phyloP scores from a whole-genome alignment of 1,140 invertebrate genomes.

The Calliopsis andreniformis region DNA sequence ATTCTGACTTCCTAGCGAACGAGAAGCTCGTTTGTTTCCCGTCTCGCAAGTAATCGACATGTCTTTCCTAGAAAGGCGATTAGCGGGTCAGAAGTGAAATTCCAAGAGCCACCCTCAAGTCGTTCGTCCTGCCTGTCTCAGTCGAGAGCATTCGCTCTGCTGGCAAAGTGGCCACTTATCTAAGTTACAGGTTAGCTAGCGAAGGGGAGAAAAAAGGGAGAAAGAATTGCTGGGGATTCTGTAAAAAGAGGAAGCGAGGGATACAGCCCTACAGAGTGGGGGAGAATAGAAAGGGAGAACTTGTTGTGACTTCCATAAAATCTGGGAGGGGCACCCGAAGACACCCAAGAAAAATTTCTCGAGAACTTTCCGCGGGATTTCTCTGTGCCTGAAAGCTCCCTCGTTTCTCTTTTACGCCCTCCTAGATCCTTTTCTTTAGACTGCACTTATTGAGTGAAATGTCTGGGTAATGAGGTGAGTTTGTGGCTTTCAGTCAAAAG shows the following conservation, averaged over 20 bases:
- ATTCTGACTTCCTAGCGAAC: neutral
- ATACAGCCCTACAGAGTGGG: neutral
- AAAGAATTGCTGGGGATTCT: slow-evolving; percentile 26
- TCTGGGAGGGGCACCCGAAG: slow-evolving; percentile 52
- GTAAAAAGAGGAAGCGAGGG: neutral
- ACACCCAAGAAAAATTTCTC: slow-evolving; percentile 65
- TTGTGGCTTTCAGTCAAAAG: neutral
- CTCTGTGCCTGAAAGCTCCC: slow-evolving; percentile 54
- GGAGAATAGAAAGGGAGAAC: slow-evolving; percentile 56
- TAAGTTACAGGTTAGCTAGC: slow-evolving; percentile 46
- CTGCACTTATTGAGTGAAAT: slow-evolving; percentile 1
- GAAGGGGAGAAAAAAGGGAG: slow-evolving; percentile 8
- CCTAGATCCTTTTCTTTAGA: neutral
- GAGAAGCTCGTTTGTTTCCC: neutral
- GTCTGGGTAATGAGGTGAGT: slow-evolving; percentile 34
- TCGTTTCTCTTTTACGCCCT: slow-evolving; percentile 42
- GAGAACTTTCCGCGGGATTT: slow-evolving; percentile 67
- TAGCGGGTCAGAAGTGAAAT: slow-evolving; percentile 47
- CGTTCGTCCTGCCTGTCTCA: slow-evolving; percentile 39
- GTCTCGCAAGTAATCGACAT: slow-evolving; percentile 26
- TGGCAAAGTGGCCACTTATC: slow-evolving; percentile 65
- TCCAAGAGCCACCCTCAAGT: slow-evolving; percentile 17
- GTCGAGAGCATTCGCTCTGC: slow-evolving; percentile 53
- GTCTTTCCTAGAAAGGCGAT: slow-evolving; percentile 26
- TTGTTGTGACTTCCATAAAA: slow-evolving; percentile 75